These are phyloP conservation scores for Campylomormyrus numenius DNA, from an alignment of 2,113 vertebrate species.

Conservation along the genomic window DNA sequence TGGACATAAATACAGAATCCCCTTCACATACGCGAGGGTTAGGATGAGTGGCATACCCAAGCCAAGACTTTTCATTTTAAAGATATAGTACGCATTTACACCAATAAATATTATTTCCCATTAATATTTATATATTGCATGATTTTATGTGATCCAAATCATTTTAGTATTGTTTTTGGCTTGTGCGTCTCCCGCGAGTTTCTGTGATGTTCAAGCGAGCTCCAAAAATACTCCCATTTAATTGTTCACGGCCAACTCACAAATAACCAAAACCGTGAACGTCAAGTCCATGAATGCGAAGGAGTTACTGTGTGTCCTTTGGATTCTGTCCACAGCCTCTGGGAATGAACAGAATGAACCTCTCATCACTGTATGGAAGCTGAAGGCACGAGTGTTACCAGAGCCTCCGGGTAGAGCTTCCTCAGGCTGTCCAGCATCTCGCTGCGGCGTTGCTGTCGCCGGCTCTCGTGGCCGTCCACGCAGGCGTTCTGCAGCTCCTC, in stretches of 20 bases:
- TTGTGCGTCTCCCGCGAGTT: not conserved
- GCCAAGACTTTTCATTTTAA: not conserved
- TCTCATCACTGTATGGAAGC: not conserved
- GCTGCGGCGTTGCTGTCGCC: conserved; percentile 65
- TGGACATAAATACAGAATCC: not conserved
- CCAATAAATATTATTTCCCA: not conserved
- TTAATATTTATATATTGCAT: not conserved
- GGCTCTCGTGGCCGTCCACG: conserved; percentile 77
- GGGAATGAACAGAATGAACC: not conserved
- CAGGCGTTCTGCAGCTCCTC: conserved; percentile 72
- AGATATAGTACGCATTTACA: not conserved
- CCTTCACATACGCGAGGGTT: not conserved
- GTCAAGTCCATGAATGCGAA: not conserved
- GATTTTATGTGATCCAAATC: not conserved
- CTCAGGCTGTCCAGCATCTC: conserved; percentile 74
- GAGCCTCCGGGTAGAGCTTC: conserved; percentile 71
- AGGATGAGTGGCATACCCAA: not conserved
- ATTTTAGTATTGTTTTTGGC: not conserved
- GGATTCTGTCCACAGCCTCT: not conserved
- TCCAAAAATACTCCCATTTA: not conserved
- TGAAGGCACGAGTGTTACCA: conserved; percentile 62
- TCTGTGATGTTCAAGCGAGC: not conserved
- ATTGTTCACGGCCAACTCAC: not conserved
- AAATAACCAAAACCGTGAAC: not conserved
- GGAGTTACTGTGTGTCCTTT: not conserved